Evolutionary conservation across 2,797 vertebrate species (phyloP), one percentile per base, ranked within the genome.

Genomic region (Glossophaga mutica): DNA sequence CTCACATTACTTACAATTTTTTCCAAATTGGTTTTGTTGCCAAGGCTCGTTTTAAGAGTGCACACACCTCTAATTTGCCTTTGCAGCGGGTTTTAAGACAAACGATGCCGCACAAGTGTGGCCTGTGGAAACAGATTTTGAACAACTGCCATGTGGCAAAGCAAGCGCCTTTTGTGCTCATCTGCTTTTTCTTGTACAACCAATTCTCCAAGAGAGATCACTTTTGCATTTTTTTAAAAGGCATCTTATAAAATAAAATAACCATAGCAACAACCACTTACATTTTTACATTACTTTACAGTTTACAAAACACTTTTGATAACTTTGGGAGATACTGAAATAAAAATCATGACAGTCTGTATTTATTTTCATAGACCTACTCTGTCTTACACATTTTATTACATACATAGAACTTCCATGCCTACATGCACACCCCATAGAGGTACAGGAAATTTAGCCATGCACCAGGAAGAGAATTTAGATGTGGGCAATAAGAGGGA

Each of bases 21-120:
- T 81, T 92, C 81, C 85, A 83, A 93, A 85, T n/a, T 82, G 42
- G 90, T 65, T 96, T 96, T 83, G 44, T 77, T 97, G 90, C 92
- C 22, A 57, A 88, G 88, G 74, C 42, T 57, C 21, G 3, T 44
- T 81, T 87, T 70, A 96, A 87, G 59, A 55, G 76, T 55, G 81
- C 34, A 24, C 22, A 57, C 16, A 42, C 65, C 67, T 95, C 84
- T 90, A 37, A 90, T 94, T 78, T 93, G 79, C 90, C 81, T 89
- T 62, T 90, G 29, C 26, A 67, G 32, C 22, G 44, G n/a, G 9
- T 65, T 67, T 76, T 29, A 19, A 55, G 87, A 65, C 70, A 91
- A 68, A 93, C 34, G 44, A 37, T 6, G 32, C 73, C 0, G 1
- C 26, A 55, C 39, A 50, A 26, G 39, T 0, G 44, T n/a, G 34